Evolutionary conservation across 2,888 invertebrate species (phyloP), one percentile per base, ranked within the genome.

Genomic region (Trichogramma evanescens): DNA sequence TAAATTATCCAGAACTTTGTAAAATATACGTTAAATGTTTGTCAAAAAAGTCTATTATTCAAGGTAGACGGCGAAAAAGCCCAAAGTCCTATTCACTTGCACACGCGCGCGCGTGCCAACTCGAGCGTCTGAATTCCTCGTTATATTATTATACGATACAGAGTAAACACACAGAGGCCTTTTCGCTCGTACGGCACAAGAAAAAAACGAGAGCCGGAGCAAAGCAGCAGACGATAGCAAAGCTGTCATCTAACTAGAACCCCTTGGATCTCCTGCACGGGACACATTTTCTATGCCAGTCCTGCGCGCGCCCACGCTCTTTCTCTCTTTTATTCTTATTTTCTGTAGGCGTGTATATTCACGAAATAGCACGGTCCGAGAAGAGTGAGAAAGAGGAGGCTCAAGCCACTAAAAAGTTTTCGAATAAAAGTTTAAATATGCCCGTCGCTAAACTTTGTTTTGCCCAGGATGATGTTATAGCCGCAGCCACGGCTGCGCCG

Each of bases 341-440:
- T 26, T 13, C 42, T 42, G n/a, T 10, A 7, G 54, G n/a, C 46
- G 41, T 5, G 45, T 39, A 48, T 48, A 48, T n/a, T 26, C 26
- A 26, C 26, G 26, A 48, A 10, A 48, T 48, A 48, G n/a, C 26
- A 38, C 39, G 9, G n/a, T n/a, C 55, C 7, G 51, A 26, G 26
- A 26, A 26, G 26, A 26, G 26, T 26, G 26, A 26, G 26, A 26
- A 26, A 26, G 45, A 38, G 6, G 61, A 43, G 49, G 45, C 53
- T 58, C 61, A 58, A 66, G 66, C 61, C 65, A 70, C 71, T 73
- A 74, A 74, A 76, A 76, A 76, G 73, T 76, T 76, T 75, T 72
- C 72, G 72, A 74, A 76, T 76, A 75, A 76, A 76, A 76, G 73
- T 76, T 76, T 74, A 74, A 76, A 75, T 75, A 75, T 73, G 70